Evolutionary conservation across 37 sponge, comb jelly and placozoan genomes (phyloP), one percentile per base, ranked within the genome.

Genomic region (Bolinopsis microptera): DNA sequence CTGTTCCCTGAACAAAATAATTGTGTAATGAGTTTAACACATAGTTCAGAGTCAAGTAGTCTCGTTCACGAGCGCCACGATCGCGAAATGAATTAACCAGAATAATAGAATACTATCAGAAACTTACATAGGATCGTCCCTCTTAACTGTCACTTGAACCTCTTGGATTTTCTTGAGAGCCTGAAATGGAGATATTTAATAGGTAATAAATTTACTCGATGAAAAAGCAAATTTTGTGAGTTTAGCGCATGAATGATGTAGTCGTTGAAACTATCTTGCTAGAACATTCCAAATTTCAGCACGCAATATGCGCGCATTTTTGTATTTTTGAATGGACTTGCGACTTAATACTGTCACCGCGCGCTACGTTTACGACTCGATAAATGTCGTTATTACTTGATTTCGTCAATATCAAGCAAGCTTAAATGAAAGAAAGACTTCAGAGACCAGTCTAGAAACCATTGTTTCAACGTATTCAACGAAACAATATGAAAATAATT

Each of bases 111-210:
- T n/a, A n/a, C n/a, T n/a, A n/a, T n/a, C n/a, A n/a, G n/a, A n/a
- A n/a, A 61, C 93, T 94, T 67, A 97, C 98, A 69, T 83, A 13
- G 95, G 96, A 61, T 98, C 94, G 28, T 98, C 97, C 38, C 76
- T 95, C 94, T 97, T 97, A 38, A 97, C 97, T 24, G 95, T 95
- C 0, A 97, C 95, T 27, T 98, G 94, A 37, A 98, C 96, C 0
- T 98, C 96, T 1, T 93, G 76, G 39, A 98, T 94, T 18, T 94
- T 96, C 90, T 77, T 41, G 32, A 98, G 93, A 0, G 96, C 94
- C 90, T 95, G 75, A n/a, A 74, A 28, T 0, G 86, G 26, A 26
- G 38, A 34, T 30, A 22, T 68, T 13, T 24, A 92, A 69, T 3
- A 69, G 0, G 25, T 92, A 0, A 21, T 75, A 75, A 5, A 48